A percentile compares a stretch with the other conserved stretches of the same genome.
These are phyloP conservation scores for Rafetus swinhoei DNA, from an alignment of 2,113 vertebrate genomes.

Conservation along the genomic window DNA sequence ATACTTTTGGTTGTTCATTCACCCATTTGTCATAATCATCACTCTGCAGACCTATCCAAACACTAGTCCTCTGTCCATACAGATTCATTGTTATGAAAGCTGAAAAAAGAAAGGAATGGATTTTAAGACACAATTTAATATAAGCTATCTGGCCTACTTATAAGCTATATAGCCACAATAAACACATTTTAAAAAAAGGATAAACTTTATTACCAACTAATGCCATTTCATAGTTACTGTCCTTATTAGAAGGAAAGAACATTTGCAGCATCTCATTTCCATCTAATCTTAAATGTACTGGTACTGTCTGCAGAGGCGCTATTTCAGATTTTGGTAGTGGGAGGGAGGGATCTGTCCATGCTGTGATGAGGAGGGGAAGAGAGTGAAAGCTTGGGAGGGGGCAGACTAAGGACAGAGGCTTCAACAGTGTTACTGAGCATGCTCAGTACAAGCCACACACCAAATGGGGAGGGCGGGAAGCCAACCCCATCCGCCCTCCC, in stretches of 20 bases:
- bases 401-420: too few relatives aligned
- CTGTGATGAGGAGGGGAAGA: too few relatives aligned
- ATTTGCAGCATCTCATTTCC: not conserved
- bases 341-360: too few relatives aligned
- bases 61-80: slow-evolving; percentile 82
- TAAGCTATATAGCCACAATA: slow-evolving; percentile 7
- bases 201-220: slow-evolving; percentile 36
- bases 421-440: too few relatives aligned
- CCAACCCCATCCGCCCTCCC: too few relatives aligned
- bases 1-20: slow-evolving; percentile 80
- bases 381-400: too few relatives aligned
- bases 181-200: slow-evolving; percentile 21
- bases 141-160: slow-evolving; percentile 6
- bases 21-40: slow-evolving; percentile 84
- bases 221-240: not conserved
- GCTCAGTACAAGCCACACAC: too few relatives aligned
- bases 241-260: slow-evolving; percentile 18
- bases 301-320: not conserved
- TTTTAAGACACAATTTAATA: slow-evolving; percentile 26
- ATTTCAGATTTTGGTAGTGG: too few relatives aligned
- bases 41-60: slow-evolving; percentile 90
- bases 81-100: slow-evolving; percentile 96
- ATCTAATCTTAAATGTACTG: slow-evolving; percentile 28
- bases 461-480: too few relatives aligned
- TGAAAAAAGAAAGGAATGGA: slow-evolving; percentile 72